phyloP scores from a whole-genome alignment of 2,888 invertebrate species.

The Ctena decussata region DNA sequence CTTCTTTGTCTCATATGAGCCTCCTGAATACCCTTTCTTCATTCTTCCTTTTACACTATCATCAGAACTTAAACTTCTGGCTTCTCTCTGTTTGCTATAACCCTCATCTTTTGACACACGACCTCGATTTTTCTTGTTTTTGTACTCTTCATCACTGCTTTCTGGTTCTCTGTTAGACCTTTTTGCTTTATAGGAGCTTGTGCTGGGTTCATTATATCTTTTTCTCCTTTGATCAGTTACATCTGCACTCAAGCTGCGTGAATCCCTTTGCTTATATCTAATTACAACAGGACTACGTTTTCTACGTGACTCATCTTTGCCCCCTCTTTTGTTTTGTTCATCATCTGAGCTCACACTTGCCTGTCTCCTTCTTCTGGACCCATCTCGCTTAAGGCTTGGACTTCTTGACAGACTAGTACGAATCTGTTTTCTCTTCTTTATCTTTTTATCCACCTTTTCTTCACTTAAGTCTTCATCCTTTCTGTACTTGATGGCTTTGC shows the following conservation, averaged over 20 bases:
- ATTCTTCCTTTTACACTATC: neutral
- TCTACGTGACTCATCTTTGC: neutral
- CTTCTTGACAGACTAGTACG: neutral
- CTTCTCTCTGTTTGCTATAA: neutral
- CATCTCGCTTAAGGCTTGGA: neutral
- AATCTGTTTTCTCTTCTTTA: neutral
- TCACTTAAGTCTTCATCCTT: neutral
- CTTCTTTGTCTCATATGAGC: constrained; percentile 3
- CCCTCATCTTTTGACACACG: neutral
- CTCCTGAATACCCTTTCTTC: neutral
- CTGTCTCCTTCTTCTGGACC: constrained; percentile 3
- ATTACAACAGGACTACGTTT: constrained; percentile 1
- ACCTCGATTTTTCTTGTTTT: constrained; percentile 40
- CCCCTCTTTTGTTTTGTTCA: neutral
- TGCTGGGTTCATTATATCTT: constrained; percentile 20
- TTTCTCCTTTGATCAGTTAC: constrained; percentile 7
- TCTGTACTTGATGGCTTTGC: constrained; percentile 6
- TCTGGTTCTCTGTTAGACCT: constrained; percentile 32
- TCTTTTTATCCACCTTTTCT: neutral
- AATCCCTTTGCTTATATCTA: neutral
- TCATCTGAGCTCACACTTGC: constrained; percentile 9
- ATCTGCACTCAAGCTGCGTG: neutral
- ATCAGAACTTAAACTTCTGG: neutral
- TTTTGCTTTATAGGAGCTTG: constrained; percentile 41
- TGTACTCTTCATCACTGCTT: constrained; percentile 28